These are phyloP conservation scores for Rallus limicola DNA, from an alignment of 2,113 vertebrate genomes.

Conservation along the genomic window DNA sequence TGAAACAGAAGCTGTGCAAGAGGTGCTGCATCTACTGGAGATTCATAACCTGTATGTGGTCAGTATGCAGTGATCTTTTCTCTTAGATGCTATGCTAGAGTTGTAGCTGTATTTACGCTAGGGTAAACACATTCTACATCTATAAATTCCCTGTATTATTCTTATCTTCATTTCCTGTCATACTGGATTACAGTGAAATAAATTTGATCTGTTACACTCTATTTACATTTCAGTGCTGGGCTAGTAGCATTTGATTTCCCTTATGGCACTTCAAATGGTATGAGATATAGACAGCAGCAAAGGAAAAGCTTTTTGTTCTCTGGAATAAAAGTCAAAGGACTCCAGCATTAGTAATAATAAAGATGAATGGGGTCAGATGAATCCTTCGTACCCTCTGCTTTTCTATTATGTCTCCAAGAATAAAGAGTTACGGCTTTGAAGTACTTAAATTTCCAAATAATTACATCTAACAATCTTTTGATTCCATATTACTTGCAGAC, in stretches of 20 bases:
- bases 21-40: not conserved
- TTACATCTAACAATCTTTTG: not conserved
- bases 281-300: not conserved
- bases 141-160: not conserved
- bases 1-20: not conserved
- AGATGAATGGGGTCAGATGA: not conserved
- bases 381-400: not conserved
- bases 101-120: not conserved
- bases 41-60: not conserved
- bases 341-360: not conserved
- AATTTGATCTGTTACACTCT: not conserved
- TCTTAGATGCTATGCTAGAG: not conserved
- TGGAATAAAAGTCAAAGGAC: not conserved
- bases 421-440: not conserved
- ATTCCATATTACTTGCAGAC: not conserved
- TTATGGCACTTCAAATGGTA: not conserved
- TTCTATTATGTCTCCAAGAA: not conserved
- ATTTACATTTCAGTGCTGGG: not conserved
- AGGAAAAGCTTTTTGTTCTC: not conserved
- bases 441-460: not conserved
- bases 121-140: not conserved
- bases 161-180: not conserved
- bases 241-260: not conserved
- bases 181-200: not conserved
- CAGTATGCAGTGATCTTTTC: not conserved